Base-by-base conservation (phyloP, 2,113 vertebrate species). In the Leptodactylus fuscus region DNA sequence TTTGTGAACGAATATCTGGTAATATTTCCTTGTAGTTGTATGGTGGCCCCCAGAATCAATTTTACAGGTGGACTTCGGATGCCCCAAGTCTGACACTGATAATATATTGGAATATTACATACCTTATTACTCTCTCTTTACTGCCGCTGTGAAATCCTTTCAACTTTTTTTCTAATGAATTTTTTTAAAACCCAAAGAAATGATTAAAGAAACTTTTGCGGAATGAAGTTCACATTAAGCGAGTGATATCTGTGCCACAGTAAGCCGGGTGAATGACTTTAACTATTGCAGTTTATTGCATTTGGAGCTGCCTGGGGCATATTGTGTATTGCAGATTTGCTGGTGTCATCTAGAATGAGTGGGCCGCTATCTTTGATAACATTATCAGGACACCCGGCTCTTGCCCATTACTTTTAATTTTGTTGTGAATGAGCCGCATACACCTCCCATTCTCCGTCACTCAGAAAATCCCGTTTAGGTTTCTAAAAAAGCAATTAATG, bases 321-420 rank as follows among this genome's bases (percentile, higher is more conserved):
- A 16, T 27, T 80, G 10, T 80, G 53, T 41, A 62, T 60, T 41
- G 77, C 13, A 24, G 55, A 80, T 80, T 60, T 80, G 77, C 77
- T 80, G 77, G 77, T 80, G 55, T 80, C 77, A 80, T 80, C 53
- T 80, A 80, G 77, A 60, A 80, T 80, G 53, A 44, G 77, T 27
- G 9, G 55, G 53, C 77, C 53, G 7, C 53, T 44, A 41, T 51
- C 46, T 60, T 29, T 60, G 77, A 80, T 80, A 80, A 80, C 77
- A 80, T 80, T 80, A 80, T 62, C 53, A 44, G 53, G 77, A 80
- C 32, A 44, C 36, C 53, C 77, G 7, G 77, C 77, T 29, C 36
- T 27, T 9, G 77, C 77, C 62, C 53, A 36, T 62, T 76, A 51
- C 24, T 76, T 80, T 80, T 80, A 80, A 80, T 44, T 55, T 80